These are phyloP conservation scores for Cololabis saira DNA, from an alignment of 2,113 vertebrate genomes.

Conservation along the genomic window DNA sequence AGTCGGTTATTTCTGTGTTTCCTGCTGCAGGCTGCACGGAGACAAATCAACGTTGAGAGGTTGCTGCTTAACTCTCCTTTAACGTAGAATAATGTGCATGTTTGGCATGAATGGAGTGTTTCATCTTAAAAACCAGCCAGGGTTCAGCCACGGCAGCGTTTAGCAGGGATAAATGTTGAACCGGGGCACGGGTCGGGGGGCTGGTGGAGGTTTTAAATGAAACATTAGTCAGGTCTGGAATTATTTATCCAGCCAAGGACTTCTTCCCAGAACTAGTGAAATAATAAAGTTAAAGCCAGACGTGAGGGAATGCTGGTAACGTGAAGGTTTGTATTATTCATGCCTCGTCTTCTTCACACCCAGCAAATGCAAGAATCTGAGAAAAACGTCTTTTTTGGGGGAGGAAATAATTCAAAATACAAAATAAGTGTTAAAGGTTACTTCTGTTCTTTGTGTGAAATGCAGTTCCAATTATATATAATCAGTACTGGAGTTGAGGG, in stretches of 20 bases:
- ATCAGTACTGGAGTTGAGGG: too few species aligned
- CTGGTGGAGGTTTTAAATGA: neutral
- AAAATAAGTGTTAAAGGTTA: too few species aligned
- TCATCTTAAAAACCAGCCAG: neutral
- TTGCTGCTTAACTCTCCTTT: neutral
- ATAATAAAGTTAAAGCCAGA: conserved; percentile 23
- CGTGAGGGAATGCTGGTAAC: conserved; percentile 8
- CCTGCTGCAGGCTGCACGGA: neutral
- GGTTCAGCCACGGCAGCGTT: neutral
- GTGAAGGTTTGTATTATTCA: conserved; percentile 25
- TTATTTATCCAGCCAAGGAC: conserved; percentile 18
- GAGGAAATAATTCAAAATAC: too few species aligned
- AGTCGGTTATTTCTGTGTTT: too few species aligned
- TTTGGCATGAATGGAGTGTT: too few species aligned
- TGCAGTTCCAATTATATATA: too few species aligned
- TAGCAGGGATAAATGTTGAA: conserved; percentile 2
- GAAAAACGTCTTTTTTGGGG: too few species aligned
- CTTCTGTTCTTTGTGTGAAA: too few species aligned
- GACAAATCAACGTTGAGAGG: neutral
- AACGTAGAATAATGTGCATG: neutral
- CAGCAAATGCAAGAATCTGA: neutral
- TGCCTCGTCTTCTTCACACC: neutral
- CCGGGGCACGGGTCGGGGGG: too few species aligned
- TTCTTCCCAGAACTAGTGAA: conserved; percentile 31
- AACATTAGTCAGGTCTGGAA: conserved; percentile 19